Evolutionary conservation across 1,140 invertebrate genomes (phyloP), one percentile per base, ranked within the genome.

Genomic region (Leptestheria dahalacensis): DNA sequence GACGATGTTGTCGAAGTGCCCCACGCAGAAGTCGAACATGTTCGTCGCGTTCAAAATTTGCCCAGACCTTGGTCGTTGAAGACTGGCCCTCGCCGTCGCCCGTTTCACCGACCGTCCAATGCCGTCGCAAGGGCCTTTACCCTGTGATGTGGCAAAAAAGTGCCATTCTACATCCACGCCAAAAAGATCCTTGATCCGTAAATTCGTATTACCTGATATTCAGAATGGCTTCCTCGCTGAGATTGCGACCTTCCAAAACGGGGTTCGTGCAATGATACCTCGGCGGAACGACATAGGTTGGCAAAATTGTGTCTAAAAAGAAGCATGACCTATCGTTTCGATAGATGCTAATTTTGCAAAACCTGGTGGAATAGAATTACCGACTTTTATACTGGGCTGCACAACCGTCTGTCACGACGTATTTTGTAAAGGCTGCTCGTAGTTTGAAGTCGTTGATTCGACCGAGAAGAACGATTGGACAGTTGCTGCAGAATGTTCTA

Each of bases 211-310:
- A n/a, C n/a, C n/a, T n/a, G n/a, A n/a, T n/a, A n/a, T n/a, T n/a
- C n/a, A n/a, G n/a, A n/a, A n/a, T n/a, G n/a, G n/a, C n/a, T n/a
- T n/a, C n/a, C n/a, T n/a, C n/a, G n/a, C n/a, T n/a, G n/a, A n/a
- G n/a, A n/a, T n/a, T n/a, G n/a, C n/a, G n/a, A n/a, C n/a, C n/a
- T n/a, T n/a, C n/a, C n/a, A n/a, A n/a, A n/a, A n/a, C n/a, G n/a
- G n/a, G n/a, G n/a, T n/a, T n/a, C n/a, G n/a, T n/a, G n/a, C n/a
- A n/a, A n/a, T n/a, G n/a, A n/a, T n/a, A n/a, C n/a, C n/a, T n/a
- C n/a, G n/a, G n/a, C n/a, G n/a, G 65, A 65, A 52, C 65, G 52
- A 23, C 64, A 63, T 2, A 71, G 57, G 61, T 71, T 71, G 3
- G 57, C 24, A 53, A 72, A 64, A 15, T 41, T 6, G 33, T 9